Evolutionary conservation across 2,888 invertebrate species (phyloP).

Genomic region (Macrosiphum euphorbiae): DNA sequence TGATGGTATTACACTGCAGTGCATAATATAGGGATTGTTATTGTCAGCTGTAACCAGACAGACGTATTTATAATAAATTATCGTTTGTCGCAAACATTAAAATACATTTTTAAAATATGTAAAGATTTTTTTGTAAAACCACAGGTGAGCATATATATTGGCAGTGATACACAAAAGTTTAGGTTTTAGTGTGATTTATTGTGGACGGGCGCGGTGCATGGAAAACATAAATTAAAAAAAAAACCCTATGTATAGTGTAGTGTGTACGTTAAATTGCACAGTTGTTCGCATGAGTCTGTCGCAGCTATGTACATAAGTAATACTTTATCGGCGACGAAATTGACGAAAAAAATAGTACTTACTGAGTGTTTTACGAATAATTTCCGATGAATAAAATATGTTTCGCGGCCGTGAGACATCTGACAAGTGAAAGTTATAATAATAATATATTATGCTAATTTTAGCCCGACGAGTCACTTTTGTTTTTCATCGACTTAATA

Average conservation of each 20-base stretch:
- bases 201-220: neutral
- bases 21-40: neutral
- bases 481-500: neutral
- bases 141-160: neutral
- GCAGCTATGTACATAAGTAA: neutral
- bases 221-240: neutral
- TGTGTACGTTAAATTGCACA: neutral
- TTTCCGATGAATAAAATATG: neutral
- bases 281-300: neutral
- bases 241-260: neutral
- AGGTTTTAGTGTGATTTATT: neutral
- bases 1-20: neutral
- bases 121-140: neutral
- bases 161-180: neutral
- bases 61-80: neutral
- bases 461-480: neutral
- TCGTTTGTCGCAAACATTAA: neutral
- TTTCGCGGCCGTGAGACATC: neutral
- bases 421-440: neutral
- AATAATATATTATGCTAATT: neutral
- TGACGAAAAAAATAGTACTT: neutral
- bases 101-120: neutral
- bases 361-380: neutral
- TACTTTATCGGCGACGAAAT: neutral
- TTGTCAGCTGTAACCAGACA: neutral